Percentiles rank a stretch among this genome's conserved stretches.
Evolutionary conservation across 2,113 vertebrate species (phyloP).

Genomic region (Todiramphus chloris): DNA sequence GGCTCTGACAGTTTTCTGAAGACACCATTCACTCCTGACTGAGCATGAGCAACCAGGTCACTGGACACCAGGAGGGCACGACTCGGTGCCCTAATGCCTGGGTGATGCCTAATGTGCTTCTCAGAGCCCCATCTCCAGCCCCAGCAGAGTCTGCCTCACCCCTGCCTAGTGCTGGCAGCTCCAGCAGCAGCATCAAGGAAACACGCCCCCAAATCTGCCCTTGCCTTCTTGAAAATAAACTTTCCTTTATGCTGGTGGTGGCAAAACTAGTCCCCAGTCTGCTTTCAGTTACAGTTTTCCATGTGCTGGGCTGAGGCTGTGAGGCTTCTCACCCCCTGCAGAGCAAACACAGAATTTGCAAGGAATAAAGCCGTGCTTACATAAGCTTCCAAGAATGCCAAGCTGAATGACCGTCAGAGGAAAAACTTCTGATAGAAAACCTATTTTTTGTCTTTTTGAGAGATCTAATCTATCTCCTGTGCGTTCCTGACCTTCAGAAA

Average conservation of each 20-base stretch:
- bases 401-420: not conserved
- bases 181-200: not conserved
- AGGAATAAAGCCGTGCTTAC: constrained; percentile 22
- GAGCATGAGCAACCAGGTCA: not conserved
- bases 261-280: not conserved
- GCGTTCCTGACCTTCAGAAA: constrained; percentile 56
- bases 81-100: not conserved
- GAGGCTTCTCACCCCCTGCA: constrained; percentile 25
- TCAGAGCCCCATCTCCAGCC: accelerated
- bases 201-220: not conserved
- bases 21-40: not conserved
- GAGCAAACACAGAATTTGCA: not conserved
- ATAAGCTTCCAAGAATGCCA: constrained; percentile 23
- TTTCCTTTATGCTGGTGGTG: not conserved
- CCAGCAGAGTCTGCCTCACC: not conserved
- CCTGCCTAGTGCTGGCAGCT: not conserved
- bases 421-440: constrained; percentile 10
- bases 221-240: not conserved
- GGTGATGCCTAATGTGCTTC: not conserved
- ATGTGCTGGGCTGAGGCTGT: not conserved
- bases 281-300: not conserved
- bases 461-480: constrained; percentile 54
- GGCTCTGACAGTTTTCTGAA: not conserved
- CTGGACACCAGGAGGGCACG: not conserved
- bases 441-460: constrained; percentile 24